Evolutionary conservation across 2,797 vertebrate species (phyloP), one percentile per base, ranked within the genome.

Genomic region (Falco novaeseelandiae): DNA sequence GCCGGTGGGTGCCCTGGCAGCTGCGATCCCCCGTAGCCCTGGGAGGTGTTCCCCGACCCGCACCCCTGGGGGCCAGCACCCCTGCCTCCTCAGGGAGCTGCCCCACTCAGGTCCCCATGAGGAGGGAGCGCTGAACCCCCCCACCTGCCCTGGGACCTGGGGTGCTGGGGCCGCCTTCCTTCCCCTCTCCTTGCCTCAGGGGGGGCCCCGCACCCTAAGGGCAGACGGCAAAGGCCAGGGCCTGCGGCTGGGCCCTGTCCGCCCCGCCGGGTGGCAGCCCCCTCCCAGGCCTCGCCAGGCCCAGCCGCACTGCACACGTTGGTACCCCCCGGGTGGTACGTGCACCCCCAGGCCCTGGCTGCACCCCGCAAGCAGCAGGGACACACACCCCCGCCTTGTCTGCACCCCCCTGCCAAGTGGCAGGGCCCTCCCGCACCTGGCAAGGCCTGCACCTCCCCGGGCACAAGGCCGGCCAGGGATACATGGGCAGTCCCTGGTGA

Each of bases 271-370:
- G 5, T 67, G 38, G 61, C 66, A 67, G 23, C 19, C 32, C n/a
- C 1, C 6, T 42, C 63, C 54, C 2, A 26, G 26, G 27, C 29
- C 34, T 46, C 3, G 0, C 1, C 1, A 26, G 26, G 27, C 29
- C 34, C 40, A 2, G 0, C 1, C 1, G 12, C 42, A 1, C 26
- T 61, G 38, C 40, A 51, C 23, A 16, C 10, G 15, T 52, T 1
- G 23, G 21, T 17, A 8, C 10, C 25, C 30, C 30, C 3, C 2
- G 30, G 36, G n/a, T 6, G 54, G 14, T 40, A 71, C 44, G 3
- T 4, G 22, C 26, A 36, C 48, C 48, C 30, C 22, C 44, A 16
- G 8, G 19, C n/a, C 6, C 2, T 12, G 22, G 8, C 82, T 9
- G 8, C 25, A 32, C 9, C 29, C 36, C 55, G 4, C 9, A 55